phyloP scores from a whole-genome alignment of 2,888 invertebrate species.

The Tipula helvola region DNA sequence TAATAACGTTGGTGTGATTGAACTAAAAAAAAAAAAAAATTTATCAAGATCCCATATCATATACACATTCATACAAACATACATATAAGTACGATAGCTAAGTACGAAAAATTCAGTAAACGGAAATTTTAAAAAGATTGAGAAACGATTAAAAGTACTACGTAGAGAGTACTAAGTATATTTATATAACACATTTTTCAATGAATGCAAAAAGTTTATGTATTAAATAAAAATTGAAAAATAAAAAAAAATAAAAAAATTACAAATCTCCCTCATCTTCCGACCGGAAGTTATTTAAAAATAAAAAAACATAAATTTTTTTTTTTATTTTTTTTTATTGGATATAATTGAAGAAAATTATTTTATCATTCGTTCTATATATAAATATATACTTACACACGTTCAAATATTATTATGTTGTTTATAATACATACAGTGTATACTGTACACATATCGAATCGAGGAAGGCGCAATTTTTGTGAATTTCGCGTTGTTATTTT shows the following conservation, averaged over 20 bases:
- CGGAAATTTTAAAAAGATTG: background rate
- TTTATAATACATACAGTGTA: background rate
- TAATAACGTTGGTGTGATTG: background rate
- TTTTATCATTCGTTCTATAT: background rate
- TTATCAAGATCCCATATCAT: background rate
- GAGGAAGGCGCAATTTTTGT: background rate
- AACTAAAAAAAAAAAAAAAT: background rate
- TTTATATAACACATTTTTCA: background rate
- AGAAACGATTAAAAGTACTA: background rate
- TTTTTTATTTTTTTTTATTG: background rate
- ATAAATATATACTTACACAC: background rate
- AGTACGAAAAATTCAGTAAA: background rate
- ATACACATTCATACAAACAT: background rate
- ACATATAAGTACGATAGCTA: background rate
- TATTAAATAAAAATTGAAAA: background rate
- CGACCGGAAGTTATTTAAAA: slow-evolving; percentile 9
- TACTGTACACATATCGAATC: background rate
- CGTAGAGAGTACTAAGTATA: background rate
- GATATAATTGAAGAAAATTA: background rate
- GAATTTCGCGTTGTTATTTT: background rate
- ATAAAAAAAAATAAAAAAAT: background rate
- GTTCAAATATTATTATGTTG: background rate
- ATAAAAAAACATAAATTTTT: background rate
- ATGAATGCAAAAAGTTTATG: background rate
- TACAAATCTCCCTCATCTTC: slow-evolving; percentile 5